Conservation (phyloP, 2,888 invertebrate species). For the Polyommatus iphigenia region DNA sequence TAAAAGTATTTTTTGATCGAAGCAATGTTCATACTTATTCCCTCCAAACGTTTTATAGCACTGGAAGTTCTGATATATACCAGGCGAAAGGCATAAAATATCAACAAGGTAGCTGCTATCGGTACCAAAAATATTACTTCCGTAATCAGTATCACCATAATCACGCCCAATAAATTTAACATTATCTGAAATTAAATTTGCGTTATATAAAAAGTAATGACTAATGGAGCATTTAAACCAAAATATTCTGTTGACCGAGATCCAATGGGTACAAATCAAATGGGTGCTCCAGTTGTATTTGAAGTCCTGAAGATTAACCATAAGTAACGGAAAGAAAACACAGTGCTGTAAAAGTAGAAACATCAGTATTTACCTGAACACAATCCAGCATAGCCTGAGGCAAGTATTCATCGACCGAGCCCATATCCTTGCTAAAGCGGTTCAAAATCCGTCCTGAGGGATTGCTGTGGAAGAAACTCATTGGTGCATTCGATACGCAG, state of each 20-base stretch:
- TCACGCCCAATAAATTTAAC: constrained; percentile 86
- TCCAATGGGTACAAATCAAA: neutral
- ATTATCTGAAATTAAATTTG: constrained; percentile 81
- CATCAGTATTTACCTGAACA: constrained; percentile 66
- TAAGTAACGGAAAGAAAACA: too few species aligned
- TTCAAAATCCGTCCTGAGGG: constrained; percentile 89
- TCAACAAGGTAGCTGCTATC: constrained; percentile 76
- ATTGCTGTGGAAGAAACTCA: constrained; percentile 89
- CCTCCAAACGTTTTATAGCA: constrained; percentile 85
- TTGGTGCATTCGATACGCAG: constrained; percentile 72
- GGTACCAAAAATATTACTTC: constrained; percentile 70
- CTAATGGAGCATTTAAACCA: too few species aligned
- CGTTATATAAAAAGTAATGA: neutral
- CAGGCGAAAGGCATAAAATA: constrained; percentile 82
- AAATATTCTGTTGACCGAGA: too few species aligned
- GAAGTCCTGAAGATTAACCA: neutral
- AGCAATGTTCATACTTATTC: constrained; percentile 77
- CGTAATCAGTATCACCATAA: constrained; percentile 86
- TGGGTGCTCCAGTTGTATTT: neutral
- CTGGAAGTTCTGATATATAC: constrained; percentile 85
- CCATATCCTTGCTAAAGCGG: constrained; percentile 92
- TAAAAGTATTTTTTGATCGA: neutral
- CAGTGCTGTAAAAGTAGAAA: neutral
- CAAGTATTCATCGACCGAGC: constrained; percentile 88
- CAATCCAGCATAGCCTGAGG: constrained; percentile 88